Conservation (phyloP, 2,888 invertebrate species). For the Lydus trimaculatus region DNA sequence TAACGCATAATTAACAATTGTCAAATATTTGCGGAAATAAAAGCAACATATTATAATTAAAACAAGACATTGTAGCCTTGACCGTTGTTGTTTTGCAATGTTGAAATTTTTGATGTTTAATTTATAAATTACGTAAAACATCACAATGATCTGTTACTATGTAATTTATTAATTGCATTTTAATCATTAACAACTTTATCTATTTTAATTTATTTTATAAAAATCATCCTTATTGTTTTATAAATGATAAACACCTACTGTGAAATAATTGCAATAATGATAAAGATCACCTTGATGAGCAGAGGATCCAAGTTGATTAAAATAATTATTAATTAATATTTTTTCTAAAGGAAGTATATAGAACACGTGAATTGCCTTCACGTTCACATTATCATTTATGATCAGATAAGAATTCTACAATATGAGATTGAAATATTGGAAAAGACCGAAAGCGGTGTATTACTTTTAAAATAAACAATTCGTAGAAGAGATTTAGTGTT, state of each 20-base stretch:
- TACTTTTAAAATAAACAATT: too few relatives aligned
- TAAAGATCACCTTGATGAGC: background rate
- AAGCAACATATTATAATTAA: background rate
- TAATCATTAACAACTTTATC: background rate
- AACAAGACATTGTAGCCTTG: constrained; percentile 9
- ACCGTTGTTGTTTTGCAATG: constrained; percentile 9
- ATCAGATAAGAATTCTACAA: too few relatives aligned
- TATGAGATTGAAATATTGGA: too few relatives aligned
- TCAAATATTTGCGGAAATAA: constrained; percentile 9
- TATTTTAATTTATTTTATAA: background rate
- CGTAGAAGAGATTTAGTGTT: too few relatives aligned
- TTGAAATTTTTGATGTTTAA: background rate
- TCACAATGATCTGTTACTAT: background rate
- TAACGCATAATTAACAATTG: background rate
- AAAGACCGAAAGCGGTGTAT: too few relatives aligned
- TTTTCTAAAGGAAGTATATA: too few relatives aligned
- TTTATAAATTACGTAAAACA: constrained; percentile 5
- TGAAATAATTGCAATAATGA: too few relatives aligned
- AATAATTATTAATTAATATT: too few relatives aligned
- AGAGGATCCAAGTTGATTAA: background rate
- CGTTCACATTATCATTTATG: too few relatives aligned
- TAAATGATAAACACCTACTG: too few relatives aligned
- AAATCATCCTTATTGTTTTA: too few relatives aligned
- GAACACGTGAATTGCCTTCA: too few relatives aligned
- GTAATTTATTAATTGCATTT: background rate